Conservation (phyloP, 2,113 vertebrate genomes). For the Austrofundulus limnaeus region DNA sequence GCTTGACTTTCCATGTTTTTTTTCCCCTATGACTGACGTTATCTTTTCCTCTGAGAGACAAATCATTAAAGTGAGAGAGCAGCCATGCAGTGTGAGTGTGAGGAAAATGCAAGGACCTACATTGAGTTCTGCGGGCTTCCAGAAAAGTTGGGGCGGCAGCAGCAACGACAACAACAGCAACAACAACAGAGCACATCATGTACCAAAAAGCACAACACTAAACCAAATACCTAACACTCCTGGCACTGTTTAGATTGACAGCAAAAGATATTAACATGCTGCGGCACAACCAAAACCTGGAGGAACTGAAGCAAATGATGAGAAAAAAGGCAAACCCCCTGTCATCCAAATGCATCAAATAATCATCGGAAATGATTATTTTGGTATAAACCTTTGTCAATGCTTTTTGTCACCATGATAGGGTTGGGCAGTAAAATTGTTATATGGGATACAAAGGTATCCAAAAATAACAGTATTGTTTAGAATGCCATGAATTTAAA, state of each 20-base stretch:
- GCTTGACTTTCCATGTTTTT: conserved; percentile 19
- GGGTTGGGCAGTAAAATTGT: too few species aligned
- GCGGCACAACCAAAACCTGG: conserved; percentile 8
- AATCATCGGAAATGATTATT: conserved; percentile 64
- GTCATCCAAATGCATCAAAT: conserved; percentile 75
- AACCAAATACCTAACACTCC: conserved; percentile 43
- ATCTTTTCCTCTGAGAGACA: conserved; percentile 44
- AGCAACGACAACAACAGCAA: conserved; percentile 76
- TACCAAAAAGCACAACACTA: conserved; percentile 73
- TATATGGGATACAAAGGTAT: not conserved
- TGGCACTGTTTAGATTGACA: conserved; percentile 30
- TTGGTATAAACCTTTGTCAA: conserved; percentile 37
- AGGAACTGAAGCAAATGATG: conserved; percentile 30
- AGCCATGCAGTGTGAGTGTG: conserved; percentile 67
- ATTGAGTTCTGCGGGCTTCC: conserved; percentile 82
- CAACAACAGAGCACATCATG: conserved; percentile 79
- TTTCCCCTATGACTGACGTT: conserved; percentile 29
- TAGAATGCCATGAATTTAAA: too few species aligned
- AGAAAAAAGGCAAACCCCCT: conserved; percentile 64
- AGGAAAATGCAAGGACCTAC: conserved; percentile 76
- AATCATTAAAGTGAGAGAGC: conserved; percentile 46
- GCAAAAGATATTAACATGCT: conserved; percentile 12
- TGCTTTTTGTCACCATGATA: conserved; percentile 62
- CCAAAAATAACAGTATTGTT: conserved; percentile 9
- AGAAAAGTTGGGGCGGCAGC: conserved; percentile 72